phyloP scores from a whole-genome alignment of 2,113 vertebrate species.

The Piliocolobus tephrosceles region DNA sequence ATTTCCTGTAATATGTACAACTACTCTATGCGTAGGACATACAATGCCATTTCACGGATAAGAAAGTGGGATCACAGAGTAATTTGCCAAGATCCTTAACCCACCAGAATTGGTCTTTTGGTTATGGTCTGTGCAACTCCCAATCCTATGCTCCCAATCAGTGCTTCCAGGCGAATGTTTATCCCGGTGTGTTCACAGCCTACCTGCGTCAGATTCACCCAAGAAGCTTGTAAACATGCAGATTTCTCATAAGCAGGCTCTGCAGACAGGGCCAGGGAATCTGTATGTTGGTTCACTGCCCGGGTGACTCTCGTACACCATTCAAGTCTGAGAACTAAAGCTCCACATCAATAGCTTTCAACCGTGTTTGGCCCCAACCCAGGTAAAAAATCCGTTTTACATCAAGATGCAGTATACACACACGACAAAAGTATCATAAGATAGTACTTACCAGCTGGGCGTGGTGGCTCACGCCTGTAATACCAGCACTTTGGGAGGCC shows the following conservation, averaged over 20 bases:
- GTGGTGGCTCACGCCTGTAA: too few species aligned
- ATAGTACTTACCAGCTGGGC: background rate
- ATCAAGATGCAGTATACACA: background rate
- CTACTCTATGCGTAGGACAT: fast-evolving
- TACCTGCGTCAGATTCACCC: fast-evolving
- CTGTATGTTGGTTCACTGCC: background rate
- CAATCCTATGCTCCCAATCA: background rate
- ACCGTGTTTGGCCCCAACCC: background rate
- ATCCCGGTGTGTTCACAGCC: fast-evolving
- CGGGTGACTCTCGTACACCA: background rate
- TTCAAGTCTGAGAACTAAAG: background rate
- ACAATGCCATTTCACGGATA: background rate
- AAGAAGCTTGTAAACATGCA: fast-evolving
- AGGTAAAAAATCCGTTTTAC: background rate
- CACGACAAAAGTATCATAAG: background rate
- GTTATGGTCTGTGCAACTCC: background rate
- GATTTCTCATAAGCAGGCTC: background rate
- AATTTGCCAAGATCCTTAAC: background rate
- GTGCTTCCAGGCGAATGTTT: background rate
- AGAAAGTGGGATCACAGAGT: background rate
- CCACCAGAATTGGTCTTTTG: background rate
- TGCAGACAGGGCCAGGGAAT: background rate
- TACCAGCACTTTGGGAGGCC: too few species aligned
- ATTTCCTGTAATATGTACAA: background rate
- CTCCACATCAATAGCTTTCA: background rate